Evolutionary conservation across 2,888 invertebrate species (phyloP).

Genomic region (Thymelicus acteon): DNA sequence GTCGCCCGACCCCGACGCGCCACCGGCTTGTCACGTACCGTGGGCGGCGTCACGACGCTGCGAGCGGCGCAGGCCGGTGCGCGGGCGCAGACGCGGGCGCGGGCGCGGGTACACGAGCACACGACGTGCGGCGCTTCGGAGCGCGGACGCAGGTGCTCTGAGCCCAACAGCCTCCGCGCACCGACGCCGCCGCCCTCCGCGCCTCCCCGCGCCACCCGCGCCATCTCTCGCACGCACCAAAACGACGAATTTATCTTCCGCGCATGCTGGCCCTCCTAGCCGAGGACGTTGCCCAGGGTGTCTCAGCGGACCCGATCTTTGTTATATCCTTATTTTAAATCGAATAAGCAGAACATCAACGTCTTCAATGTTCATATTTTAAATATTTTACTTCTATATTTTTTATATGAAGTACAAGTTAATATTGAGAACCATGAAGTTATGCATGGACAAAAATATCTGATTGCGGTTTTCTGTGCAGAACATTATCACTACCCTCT

Average conservation of each 20-base stretch:
- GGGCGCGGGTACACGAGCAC: conserved; percentile 79
- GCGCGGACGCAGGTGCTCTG: conserved; percentile 89
- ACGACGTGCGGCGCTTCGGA: conserved; percentile 84
- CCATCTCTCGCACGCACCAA: conserved; percentile 78
- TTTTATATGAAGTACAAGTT: not conserved
- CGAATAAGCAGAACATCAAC: not conserved
- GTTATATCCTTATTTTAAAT: not conserved
- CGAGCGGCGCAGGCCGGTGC: conserved; percentile 65
- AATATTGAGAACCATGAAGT: not conserved
- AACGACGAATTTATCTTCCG: conserved; percentile 83
- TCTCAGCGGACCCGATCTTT: conserved; percentile 38
- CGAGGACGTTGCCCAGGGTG: conserved; percentile 67
- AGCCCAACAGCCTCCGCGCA: conserved; percentile 87
- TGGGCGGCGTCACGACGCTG: conserved; percentile 81
- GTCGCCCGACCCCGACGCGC: conserved; percentile 83
- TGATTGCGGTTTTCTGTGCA: not conserved
- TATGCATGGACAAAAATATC: not conserved
- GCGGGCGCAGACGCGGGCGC: conserved; percentile 71
- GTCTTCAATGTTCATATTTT: not conserved
- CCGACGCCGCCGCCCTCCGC: conserved; percentile 85
- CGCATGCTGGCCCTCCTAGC: conserved; percentile 77
- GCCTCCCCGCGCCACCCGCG: conserved; percentile 71
- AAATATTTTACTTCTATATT: not conserved
- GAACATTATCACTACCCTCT: not conserved
- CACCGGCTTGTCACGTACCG: conserved; percentile 72